A percentile compares a stretch with the other conserved stretches of the same genome.
These are phyloP conservation scores for Alectura lathami DNA, from an alignment of 2,113 vertebrate species.

Conservation along the genomic window DNA sequence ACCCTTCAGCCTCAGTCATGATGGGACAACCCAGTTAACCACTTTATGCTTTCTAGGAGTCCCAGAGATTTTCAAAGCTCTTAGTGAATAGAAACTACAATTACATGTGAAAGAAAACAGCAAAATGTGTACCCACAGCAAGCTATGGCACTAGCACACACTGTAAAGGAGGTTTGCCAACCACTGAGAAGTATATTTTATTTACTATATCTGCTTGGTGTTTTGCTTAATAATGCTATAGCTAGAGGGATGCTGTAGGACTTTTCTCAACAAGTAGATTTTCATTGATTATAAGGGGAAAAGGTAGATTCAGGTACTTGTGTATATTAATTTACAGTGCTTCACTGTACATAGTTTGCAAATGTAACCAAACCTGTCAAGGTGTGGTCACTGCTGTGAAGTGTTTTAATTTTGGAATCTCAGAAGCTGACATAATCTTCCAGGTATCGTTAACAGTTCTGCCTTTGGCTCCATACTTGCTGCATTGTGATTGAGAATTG, in stretches of 20 bases:
- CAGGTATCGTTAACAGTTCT: not conserved
- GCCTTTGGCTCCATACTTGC: not conserved
- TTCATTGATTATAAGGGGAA: not conserved
- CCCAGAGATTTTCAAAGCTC: not conserved
- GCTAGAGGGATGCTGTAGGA: not conserved
- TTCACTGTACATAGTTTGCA: not conserved
- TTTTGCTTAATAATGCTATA: not conserved
- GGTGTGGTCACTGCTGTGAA: not conserved
- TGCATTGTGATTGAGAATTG: not conserved
- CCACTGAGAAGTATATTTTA: not conserved
- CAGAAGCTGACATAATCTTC: not conserved
- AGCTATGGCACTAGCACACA: not conserved
- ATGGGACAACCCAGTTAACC: not conserved
- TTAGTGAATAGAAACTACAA: not conserved
- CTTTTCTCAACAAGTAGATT: not conserved
- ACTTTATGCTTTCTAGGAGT: not conserved
- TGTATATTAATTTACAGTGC: not conserved
- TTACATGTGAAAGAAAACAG: not conserved
- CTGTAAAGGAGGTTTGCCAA: not conserved
- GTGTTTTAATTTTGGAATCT: not conserved
- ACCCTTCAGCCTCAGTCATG: not conserved
- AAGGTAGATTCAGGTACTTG: not conserved
- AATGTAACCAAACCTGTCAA: not conserved
- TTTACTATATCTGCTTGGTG: not conserved
- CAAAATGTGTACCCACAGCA: rapidly evolving